Evolutionary conservation across 2,113 vertebrate species (phyloP).

Genomic region (Sclerurus mexicanus): DNA sequence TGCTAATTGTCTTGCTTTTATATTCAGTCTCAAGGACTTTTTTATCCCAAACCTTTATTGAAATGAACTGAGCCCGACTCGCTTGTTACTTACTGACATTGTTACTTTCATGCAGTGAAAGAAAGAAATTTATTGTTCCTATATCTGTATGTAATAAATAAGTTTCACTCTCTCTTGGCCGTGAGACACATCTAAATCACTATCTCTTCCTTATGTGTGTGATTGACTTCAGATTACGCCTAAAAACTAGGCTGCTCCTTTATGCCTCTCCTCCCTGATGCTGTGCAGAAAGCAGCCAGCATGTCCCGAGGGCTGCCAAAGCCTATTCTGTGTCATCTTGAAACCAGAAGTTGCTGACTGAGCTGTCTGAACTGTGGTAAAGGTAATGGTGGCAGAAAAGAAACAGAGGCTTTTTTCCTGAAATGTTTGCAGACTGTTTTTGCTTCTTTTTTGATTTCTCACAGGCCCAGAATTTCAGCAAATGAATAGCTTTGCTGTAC

Average conservation of each 20-base stretch:
- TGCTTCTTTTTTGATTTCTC: not conserved
- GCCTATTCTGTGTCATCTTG: not conserved
- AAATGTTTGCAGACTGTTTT: not conserved
- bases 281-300: not conserved
- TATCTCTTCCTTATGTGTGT: not conserved
- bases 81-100: not conserved
- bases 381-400: slow-evolving; percentile 1
- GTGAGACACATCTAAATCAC: not conserved
- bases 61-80: not conserved
- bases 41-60: not conserved
- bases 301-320: not conserved
- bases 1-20: not conserved
- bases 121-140: not conserved
- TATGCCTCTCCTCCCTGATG: not conserved
- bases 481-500: slow-evolving; percentile 49
- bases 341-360: not conserved
- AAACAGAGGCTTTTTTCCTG: not conserved
- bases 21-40: not conserved
- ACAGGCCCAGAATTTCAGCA: slow-evolving; percentile 36
- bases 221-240: not conserved
- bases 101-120: not conserved
- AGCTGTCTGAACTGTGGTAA: not conserved
- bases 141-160: not conserved
- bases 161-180: not conserved
- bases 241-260: not conserved